Conservation (phyloP, 2,797 vertebrate species). For the Peromyscus eremicus region DNA sequence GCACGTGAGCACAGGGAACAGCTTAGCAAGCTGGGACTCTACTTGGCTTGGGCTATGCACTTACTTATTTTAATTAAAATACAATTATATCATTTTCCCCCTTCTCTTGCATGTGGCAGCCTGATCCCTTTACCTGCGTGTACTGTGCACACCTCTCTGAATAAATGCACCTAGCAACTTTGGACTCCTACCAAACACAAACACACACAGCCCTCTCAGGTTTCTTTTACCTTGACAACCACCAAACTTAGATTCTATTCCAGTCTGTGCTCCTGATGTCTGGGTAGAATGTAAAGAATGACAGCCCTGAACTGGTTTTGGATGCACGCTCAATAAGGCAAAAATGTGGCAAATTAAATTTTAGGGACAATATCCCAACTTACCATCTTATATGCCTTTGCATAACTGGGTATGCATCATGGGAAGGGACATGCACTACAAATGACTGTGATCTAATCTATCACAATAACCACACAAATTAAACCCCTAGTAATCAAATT, state of each 20-base stretch:
- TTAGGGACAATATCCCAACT: not conserved
- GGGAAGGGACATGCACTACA: not conserved
- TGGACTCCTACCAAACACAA: not conserved
- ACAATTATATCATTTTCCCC: not conserved
- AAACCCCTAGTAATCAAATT: not conserved
- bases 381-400: too few relatives aligned
- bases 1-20: not conserved
- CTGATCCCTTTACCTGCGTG: not conserved
- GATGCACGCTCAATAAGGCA: not conserved
- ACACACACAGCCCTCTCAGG: not conserved
- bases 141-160: not conserved
- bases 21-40: not conserved
- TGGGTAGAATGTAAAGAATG: not conserved
- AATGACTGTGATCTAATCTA: not conserved
- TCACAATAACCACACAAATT: not conserved
- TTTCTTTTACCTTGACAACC: not conserved
- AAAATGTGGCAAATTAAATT: not conserved
- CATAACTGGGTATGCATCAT: not conserved
- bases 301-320: not conserved
- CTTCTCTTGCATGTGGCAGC: not conserved
- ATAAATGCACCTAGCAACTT: not conserved
- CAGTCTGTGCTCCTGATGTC: not conserved
- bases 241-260: not conserved
- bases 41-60: not conserved
- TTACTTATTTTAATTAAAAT: not conserved